Evolutionary conservation across 2,797 vertebrate species (phyloP).

Genomic region (Coilia nasus): DNA sequence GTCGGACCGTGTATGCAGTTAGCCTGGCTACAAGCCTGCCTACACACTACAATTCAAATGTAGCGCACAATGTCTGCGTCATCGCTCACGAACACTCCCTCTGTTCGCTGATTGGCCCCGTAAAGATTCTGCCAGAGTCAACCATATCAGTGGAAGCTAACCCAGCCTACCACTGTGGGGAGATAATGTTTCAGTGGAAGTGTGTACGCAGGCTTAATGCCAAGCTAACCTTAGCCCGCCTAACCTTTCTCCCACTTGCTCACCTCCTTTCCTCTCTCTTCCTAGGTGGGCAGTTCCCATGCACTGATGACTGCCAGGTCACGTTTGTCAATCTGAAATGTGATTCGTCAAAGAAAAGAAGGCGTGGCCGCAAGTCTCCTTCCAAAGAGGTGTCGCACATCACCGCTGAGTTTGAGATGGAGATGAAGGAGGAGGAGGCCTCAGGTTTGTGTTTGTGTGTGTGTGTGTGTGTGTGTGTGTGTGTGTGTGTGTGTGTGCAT

Average conservation of each 20-base stretch:
- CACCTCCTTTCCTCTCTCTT: constrained; percentile 13
- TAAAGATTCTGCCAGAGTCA: too few species aligned
- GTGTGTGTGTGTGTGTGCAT: constrained; percentile 26
- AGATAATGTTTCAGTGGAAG: too few species aligned
- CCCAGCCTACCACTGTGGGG: too few species aligned
- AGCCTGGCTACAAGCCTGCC: too few species aligned
- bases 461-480: constrained; percentile 9
- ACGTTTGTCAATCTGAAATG: constrained; percentile 94
- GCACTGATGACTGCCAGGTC: constrained; percentile 88
- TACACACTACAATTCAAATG: too few species aligned
- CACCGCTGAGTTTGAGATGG: constrained; percentile 93
- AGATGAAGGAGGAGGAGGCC: constrained; percentile 87
- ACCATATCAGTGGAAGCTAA: too few species aligned
- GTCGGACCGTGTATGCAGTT: too few species aligned
- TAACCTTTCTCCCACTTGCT: neutral
- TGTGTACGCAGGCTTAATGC: too few species aligned
- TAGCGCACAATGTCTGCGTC: too few species aligned
- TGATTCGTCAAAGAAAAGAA: constrained; percentile 91
- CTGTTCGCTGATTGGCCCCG: too few species aligned
- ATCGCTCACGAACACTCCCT: too few species aligned
- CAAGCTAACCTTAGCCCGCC: too few species aligned
- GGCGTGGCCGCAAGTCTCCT: constrained; percentile 89
- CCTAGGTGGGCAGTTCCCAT: constrained; percentile 79
- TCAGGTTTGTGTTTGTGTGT: constrained; percentile 78
- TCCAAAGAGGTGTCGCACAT: constrained; percentile 93